A percentile compares a stretch with the other conserved stretches of the same genome.
Evolutionary conservation across 2,888 invertebrate genomes (phyloP).

Genomic region (Aspidiotus destructor): DNA sequence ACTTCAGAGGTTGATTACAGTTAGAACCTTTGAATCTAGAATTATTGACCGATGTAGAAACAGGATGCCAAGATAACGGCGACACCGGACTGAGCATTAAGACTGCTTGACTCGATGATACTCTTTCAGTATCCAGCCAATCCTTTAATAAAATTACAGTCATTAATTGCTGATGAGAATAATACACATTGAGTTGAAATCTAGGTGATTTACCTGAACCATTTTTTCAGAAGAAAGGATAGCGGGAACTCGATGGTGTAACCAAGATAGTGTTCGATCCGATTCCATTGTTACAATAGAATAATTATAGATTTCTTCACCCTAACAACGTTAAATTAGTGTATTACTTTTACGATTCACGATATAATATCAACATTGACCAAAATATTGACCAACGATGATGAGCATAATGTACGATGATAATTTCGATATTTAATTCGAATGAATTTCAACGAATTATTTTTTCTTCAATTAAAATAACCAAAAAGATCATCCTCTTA

Average conservation of each 20-base stretch:
- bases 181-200: slow-evolving; percentile 12
- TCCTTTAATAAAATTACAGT: slow-evolving; percentile 43
- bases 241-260: slow-evolving; percentile 75
- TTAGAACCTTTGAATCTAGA: slow-evolving; percentile 54
- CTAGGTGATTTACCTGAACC: slow-evolving; percentile 46
- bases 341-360: too few species aligned
- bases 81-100: slow-evolving; percentile 49
- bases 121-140: slow-evolving; percentile 56
- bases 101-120: slow-evolving; percentile 48
- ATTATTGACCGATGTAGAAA: slow-evolving; percentile 61
- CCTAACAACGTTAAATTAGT: slow-evolving; percentile 38
- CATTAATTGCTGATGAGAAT: slow-evolving; percentile 17
- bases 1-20: slow-evolving; percentile 41
- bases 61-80: slow-evolving; percentile 56
- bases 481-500: too few species aligned
- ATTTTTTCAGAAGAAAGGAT: slow-evolving; percentile 58
- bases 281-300: slow-evolving; percentile 69
- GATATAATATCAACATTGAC: too few species aligned
- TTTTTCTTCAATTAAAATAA: too few species aligned
- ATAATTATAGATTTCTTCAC: slow-evolving; percentile 58
- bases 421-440: too few species aligned
- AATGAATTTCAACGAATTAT: too few species aligned
- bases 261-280: slow-evolving; percentile 55
- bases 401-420: too few species aligned
- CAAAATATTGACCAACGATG: too few species aligned